Evolutionary conservation across 2,888 invertebrate genomes (phyloP).

Genomic region (Lasioglossum calceatum): DNA sequence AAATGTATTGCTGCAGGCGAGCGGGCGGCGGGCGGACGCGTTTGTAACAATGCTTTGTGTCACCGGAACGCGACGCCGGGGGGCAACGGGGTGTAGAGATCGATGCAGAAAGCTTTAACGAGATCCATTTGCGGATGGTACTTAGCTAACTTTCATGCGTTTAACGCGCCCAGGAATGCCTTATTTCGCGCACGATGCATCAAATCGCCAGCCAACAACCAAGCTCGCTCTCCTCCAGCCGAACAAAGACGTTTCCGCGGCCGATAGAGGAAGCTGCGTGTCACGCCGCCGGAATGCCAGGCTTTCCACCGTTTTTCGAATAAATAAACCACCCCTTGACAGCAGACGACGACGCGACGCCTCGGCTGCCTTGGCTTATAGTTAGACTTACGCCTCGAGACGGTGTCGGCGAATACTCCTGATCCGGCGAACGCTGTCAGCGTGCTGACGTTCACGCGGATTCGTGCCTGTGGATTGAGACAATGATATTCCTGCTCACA

Average conservation of each 20-base stretch:
- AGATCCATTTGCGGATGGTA: conserved; percentile 45
- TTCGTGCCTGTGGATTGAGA: not conserved
- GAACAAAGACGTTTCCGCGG: conserved; percentile 2
- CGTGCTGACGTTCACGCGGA: not conserved
- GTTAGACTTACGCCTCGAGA: not conserved
- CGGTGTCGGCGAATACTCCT: not conserved
- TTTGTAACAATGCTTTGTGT: conserved; percentile 50
- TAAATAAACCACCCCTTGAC: conserved; percentile 24
- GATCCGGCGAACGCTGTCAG: not conserved
- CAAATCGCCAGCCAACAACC: not conserved
- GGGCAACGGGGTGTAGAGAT: not conserved
- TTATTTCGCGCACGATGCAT: conserved; percentile 26
- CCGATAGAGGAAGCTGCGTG: conserved; percentile 16
- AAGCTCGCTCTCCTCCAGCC: not conserved
- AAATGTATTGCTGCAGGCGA: conserved; percentile 41
- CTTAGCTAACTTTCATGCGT: conserved; percentile 41
- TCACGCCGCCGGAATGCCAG: not conserved
- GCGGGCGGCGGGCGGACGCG: not conserved
- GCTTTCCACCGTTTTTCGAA: conserved; percentile 36
- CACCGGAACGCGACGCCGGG: conserved; percentile 26
- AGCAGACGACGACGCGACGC: not conserved
- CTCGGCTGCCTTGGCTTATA: conserved; percentile 1
- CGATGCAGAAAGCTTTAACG: conserved; percentile 40
- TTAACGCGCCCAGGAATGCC: conserved; percentile 31
- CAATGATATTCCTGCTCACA: not conserved